Evolutionary conservation across 2,113 vertebrate species (phyloP).

Genomic region (Hepsetus odoe): DNA sequence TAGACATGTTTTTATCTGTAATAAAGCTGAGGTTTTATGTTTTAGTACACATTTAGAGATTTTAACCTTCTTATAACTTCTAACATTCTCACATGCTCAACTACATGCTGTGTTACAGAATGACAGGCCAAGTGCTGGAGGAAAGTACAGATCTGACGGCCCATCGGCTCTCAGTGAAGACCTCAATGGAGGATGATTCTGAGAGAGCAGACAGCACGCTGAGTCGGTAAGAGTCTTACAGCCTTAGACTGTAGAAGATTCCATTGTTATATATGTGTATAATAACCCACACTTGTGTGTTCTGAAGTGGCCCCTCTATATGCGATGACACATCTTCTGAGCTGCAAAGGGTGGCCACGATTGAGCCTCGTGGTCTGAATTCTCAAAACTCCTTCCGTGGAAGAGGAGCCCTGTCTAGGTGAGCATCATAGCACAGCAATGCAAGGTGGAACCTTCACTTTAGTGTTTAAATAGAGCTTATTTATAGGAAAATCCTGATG

Average conservation of each 20-base stretch:
- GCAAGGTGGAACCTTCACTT: too few species aligned
- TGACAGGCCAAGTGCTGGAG: constrained; percentile 73
- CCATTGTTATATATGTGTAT: not conserved
- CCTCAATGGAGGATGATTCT: constrained; percentile 70
- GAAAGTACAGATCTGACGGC: constrained; percentile 67
- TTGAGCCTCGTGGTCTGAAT: constrained; percentile 61
- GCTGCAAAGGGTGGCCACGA: constrained; percentile 75
- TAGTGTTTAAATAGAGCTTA: too few species aligned
- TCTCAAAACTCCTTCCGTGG: constrained; percentile 73
- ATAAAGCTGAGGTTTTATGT: too few species aligned
- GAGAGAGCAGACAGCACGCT: constrained; percentile 68
- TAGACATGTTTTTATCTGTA: too few species aligned
- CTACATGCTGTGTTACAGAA: constrained; percentile 62
- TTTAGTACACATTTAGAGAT: too few species aligned
- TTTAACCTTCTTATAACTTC: too few species aligned
- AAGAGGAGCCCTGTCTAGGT: constrained; percentile 82
- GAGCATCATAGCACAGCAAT: not conserved
- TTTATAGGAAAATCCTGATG: too few species aligned
- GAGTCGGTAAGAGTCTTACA: constrained; percentile 80
- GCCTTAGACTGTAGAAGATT: not conserved
- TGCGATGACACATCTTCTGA: constrained; percentile 80
- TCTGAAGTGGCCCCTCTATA: constrained; percentile 76
- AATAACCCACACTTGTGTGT: not conserved
- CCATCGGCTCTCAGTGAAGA: constrained; percentile 71
- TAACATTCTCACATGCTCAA: too few species aligned